These are phyloP conservation scores for Eurytoma californica DNA, from an alignment of 2,888 invertebrate species.

Conservation along the genomic window DNA sequence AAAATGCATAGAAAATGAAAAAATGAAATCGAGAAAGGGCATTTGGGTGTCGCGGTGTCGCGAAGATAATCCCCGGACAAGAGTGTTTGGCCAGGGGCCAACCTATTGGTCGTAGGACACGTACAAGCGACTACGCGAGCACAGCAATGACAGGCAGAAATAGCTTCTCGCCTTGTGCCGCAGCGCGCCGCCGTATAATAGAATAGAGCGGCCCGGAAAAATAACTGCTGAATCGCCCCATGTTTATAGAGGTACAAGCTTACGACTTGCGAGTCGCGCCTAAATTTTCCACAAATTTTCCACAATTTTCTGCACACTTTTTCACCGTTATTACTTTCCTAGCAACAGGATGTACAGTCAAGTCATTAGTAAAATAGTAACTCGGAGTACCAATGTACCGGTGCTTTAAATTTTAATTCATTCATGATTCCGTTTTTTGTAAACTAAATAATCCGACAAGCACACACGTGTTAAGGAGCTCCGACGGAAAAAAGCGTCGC, in stretches of 20 bases:
- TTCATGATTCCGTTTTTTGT: too few relatives aligned
- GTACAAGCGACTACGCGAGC: conserved; percentile 12
- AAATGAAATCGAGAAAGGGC: not conserved
- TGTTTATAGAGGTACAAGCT: not conserved
- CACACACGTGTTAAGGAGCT: too few relatives aligned
- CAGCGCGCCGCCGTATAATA: not conserved
- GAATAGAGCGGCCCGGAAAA: not conserved
- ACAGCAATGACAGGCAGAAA: conserved; percentile 50
- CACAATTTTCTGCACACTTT: too few relatives aligned
- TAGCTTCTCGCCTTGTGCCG: conserved; percentile 26
- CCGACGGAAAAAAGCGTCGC: too few relatives aligned
- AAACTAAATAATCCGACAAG: too few relatives aligned
- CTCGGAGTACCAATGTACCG: too few relatives aligned
- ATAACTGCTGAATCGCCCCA: not conserved
- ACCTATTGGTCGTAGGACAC: conserved; percentile 35
- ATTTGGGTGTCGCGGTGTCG: conserved; percentile 2
- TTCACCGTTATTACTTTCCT: too few relatives aligned
- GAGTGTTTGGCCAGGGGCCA: conserved; percentile 29
- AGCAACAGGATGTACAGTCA: too few relatives aligned
- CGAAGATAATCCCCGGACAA: not conserved
- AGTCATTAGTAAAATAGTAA: too few relatives aligned
- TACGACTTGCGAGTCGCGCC: too few relatives aligned
- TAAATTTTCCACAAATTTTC: too few relatives aligned
- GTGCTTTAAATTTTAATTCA: too few relatives aligned
- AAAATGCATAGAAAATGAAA: not conserved